Base-by-base conservation (phyloP, 2,888 invertebrate genomes). In the Papilio elwesi region DNA sequence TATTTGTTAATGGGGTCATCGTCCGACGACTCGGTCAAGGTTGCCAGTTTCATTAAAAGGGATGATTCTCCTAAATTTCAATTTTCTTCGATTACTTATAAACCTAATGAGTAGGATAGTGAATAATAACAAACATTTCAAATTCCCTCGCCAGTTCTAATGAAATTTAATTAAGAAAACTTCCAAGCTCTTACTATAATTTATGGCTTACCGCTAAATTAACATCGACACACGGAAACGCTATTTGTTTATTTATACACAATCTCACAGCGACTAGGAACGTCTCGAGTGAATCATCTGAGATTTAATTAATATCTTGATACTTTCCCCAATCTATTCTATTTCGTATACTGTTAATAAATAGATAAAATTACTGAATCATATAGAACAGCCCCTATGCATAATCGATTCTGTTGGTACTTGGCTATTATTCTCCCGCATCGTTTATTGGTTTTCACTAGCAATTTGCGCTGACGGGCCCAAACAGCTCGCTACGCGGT, bases 21-120 rank as follows among this genome's bases (percentile, higher is more conserved):
- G 90, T 81, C 87, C 89, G 84, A 77, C 80, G 81, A 82, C 78
- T 82, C 85, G 87, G 87, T 90, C 90, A 91, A 90, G 91, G 91
- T 89, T 89, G 82, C 75, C 74, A 80, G 79, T 80, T 79, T 79
- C 78, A 73, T 52, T 59, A 76, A 73, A 76, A 71, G 74, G 75
- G 77, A 79, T 79, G 81, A 81, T 80, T 82, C 80, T 85, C 83
- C 26, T 47, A 48, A 68, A 26, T 15, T 55, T 78, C 81, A 82
- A 66, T 62, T 81, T 80, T 79, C n/a, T 38, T 16, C 15, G 11
- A 55, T 36, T 26, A 65, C 16, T 47, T 43, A 64, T 65, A 65
- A 48, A 49, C 26, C 12, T 48, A 48, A 12, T 12, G 15, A 62
- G 9, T 5, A 10, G 15, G 10, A 43, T 43, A 43, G 6, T 43